These are phyloP conservation scores for Beroe ovata DNA, from an alignment of 37 sponge, comb jelly and placozoan genomes.

Conservation along the genomic window DNA sequence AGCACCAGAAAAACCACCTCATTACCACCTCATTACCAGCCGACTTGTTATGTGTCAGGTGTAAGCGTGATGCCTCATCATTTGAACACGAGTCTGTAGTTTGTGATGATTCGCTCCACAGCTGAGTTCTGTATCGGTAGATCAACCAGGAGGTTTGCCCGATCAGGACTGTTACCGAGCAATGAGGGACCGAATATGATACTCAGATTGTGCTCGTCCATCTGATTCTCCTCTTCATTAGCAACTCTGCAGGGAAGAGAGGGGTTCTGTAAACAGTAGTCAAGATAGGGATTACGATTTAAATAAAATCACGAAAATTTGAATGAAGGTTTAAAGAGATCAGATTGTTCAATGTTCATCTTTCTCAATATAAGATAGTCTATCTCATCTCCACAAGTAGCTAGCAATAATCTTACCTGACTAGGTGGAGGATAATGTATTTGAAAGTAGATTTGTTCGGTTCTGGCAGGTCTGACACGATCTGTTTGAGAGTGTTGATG, in stretches of 20 bases:
- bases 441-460: conserved; percentile 63
- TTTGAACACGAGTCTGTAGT: conserved; percentile 25
- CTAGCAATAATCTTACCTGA: conserved; percentile 48
- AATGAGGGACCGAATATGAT: conserved; percentile 62
- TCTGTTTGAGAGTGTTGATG: background rate
- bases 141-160: conserved; percentile 53
- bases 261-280: no score
- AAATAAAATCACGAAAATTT: no score
- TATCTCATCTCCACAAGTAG: no score
- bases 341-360: no score
- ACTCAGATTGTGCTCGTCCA: conserved; percentile 47
- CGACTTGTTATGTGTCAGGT: no score
- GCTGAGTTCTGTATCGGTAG: conserved; percentile 52
- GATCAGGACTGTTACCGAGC: conserved; percentile 29
- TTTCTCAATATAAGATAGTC: no score
- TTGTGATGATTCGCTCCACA: conserved; percentile 20
- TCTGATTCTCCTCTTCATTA: conserved; percentile 42
- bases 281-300: no score
- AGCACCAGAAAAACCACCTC: no score
- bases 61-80: no score
- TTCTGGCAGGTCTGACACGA: conserved; percentile 14
- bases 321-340: no score
- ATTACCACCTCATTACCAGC: no score
- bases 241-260: conserved; percentile 33
- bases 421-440: conserved; percentile 54